These are phyloP conservation scores for Chaenocephalus aceratus DNA, from an alignment of 2,113 vertebrate genomes.

Conservation along the genomic window DNA sequence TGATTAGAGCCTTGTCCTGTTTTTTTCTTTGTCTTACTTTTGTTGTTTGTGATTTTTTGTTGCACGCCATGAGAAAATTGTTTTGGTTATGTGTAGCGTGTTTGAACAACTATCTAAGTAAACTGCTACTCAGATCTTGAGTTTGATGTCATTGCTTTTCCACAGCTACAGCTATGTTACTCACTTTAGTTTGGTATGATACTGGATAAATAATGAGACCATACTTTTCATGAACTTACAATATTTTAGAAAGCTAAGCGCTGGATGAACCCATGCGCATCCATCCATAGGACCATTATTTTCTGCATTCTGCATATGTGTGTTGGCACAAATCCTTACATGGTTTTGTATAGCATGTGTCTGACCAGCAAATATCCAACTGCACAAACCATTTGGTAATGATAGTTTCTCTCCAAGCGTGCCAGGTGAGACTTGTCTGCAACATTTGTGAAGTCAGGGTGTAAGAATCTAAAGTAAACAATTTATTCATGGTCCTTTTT, in stretches of 20 bases:
- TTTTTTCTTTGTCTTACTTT: conserved; percentile 38
- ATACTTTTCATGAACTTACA: no score
- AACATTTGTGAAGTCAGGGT: conserved; percentile 40
- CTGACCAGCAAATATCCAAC: background rate
- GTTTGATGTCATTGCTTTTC: background rate
- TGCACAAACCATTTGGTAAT: conserved; percentile 45
- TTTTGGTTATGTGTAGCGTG: conserved; percentile 21
- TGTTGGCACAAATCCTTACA: conserved; percentile 32
- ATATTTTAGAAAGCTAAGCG: conserved; percentile 18
- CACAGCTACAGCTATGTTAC: background rate
- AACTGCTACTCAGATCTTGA: background rate
- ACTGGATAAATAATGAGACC: background rate
- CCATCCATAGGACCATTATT: conserved; percentile 34
- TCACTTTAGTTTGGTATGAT: background rate
- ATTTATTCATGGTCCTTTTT: conserved; percentile 67
- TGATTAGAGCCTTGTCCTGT: conserved; percentile 46
- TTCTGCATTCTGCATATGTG: conserved; percentile 18
- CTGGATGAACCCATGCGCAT: conserved; percentile 16
- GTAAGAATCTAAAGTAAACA: conserved; percentile 67
- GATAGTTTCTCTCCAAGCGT: conserved; percentile 6
- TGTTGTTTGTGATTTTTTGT: conserved; percentile 54
- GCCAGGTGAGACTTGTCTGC: conserved; percentile 37
- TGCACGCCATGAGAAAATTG: conserved; percentile 32
- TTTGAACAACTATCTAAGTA: background rate
- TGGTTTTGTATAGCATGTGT: conserved; percentile 2